Percentiles rank a stretch among this genome's conserved stretches.
phyloP scores from a whole-genome alignment of 23 tunicate species.

The Phallusia fumigata region DNA sequence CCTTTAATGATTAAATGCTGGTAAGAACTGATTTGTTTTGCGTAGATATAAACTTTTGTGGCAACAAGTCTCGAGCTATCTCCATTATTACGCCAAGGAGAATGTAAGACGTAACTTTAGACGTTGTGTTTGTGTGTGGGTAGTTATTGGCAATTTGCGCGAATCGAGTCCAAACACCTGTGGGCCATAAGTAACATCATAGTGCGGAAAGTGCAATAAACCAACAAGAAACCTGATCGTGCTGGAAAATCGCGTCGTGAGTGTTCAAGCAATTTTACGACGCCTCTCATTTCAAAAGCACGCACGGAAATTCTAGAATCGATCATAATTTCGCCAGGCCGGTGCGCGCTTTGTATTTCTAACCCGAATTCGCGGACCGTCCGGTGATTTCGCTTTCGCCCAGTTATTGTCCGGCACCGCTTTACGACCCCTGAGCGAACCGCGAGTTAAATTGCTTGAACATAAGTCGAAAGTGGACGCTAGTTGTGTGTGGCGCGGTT shows the following conservation, averaged over 20 bases:
- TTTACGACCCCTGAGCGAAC: neutral
- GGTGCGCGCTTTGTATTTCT: neutral
- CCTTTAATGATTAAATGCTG: too few relatives aligned
- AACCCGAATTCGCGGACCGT: neutral
- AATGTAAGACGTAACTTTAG: too few relatives aligned
- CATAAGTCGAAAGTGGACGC: neutral
- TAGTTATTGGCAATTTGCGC: too few relatives aligned
- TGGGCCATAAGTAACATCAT: too few relatives aligned
- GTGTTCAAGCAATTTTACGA: slow-evolving; percentile 3
- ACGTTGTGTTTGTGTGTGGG: too few relatives aligned
- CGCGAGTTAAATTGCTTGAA: neutral
- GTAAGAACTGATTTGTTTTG: too few relatives aligned
- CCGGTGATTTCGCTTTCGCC: neutral
- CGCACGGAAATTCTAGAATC: neutral
- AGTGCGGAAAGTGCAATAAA: too few relatives aligned
- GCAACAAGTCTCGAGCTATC: too few relatives aligned
- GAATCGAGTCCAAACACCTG: too few relatives aligned
- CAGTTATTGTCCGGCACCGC: neutral
- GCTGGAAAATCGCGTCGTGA: neutral
- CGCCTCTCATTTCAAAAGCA: neutral
- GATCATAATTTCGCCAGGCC: slow-evolving; percentile 3
- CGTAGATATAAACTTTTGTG: too few relatives aligned
- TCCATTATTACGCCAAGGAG: too few relatives aligned
- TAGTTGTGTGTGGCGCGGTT: neutral
- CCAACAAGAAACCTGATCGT: neutral